Percentiles rank a stretch among this genome's conserved stretches.
Evolutionary conservation across 2,888 invertebrate species (phyloP).

Genomic region (Sinelater perroti): DNA sequence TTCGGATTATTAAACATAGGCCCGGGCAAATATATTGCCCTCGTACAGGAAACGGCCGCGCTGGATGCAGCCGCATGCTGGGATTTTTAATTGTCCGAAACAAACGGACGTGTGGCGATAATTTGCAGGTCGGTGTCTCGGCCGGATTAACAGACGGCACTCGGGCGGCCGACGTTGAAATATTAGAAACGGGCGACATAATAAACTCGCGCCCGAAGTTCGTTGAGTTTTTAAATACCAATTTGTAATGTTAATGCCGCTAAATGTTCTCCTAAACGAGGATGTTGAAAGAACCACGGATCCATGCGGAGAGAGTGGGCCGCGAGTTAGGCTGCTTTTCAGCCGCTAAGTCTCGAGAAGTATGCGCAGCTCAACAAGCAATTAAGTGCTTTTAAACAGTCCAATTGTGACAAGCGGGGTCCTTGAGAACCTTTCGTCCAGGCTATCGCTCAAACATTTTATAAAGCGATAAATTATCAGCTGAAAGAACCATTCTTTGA

Average conservation of each 20-base stretch:
- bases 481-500: no score
- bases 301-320: conserved; percentile 18
- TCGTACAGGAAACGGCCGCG: not conserved
- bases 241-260: conserved; percentile 8
- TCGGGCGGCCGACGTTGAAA: not conserved
- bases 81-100: conserved; percentile 1
- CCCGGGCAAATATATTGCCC: conserved; percentile 18
- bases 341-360: no score
- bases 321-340: conserved; percentile 3
- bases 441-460: no score
- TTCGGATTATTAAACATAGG: conserved; percentile 9
- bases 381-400: conserved; percentile 2
- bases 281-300: conserved; percentile 12
- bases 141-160: no score
- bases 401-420: no score
- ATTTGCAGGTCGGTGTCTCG: no score
- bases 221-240: conserved; percentile 6
- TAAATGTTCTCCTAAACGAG: conserved; percentile 10
- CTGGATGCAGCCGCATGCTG: conserved; percentile 9
- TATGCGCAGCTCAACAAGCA: not conserved
- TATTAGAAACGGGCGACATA: conserved; percentile 3
- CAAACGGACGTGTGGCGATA: no score
- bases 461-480: no score
- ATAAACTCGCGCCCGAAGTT: conserved; percentile 2
- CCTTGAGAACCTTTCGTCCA: no score